Conservation (phyloP, 2,797 vertebrate genomes). For the Carduelis carduelis region DNA sequence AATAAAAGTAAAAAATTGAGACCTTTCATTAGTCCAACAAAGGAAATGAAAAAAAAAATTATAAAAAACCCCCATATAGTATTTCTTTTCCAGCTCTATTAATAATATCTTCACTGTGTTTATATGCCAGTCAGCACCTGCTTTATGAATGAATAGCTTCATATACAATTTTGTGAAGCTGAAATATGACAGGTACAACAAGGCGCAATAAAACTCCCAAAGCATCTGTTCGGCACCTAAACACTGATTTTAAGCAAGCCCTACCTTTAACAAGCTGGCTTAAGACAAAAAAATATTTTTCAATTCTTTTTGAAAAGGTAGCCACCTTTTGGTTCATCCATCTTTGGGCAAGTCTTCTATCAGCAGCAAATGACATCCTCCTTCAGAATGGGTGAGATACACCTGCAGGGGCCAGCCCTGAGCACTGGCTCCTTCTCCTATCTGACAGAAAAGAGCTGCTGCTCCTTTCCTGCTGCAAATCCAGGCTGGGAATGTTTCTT, state of each 20-base stretch:
- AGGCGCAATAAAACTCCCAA: not conserved
- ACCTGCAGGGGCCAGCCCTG: not conserved
- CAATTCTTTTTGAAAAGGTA: not conserved
- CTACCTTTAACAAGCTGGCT: not conserved
- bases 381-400: not conserved
- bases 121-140: not conserved
- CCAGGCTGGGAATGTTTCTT: not conserved
- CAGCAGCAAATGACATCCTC: not conserved
- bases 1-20: not conserved
- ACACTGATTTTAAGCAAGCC: not conserved
- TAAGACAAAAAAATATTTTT: not conserved
- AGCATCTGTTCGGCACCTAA: not conserved
- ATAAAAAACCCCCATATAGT: not conserved
- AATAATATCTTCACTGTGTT: not conserved
- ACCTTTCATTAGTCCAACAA: not conserved
- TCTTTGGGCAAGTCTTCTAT: not conserved
- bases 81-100: not conserved
- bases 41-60: not conserved
- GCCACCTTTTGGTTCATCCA: not conserved
- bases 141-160: not conserved
- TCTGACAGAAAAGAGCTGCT: not conserved
- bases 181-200: not conserved
- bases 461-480: not conserved
- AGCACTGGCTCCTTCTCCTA: not conserved
- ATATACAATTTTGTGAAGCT: not conserved